Evolutionary conservation across 2,113 vertebrate genomes (phyloP).

Genomic region (Tachycineta bicolor): DNA sequence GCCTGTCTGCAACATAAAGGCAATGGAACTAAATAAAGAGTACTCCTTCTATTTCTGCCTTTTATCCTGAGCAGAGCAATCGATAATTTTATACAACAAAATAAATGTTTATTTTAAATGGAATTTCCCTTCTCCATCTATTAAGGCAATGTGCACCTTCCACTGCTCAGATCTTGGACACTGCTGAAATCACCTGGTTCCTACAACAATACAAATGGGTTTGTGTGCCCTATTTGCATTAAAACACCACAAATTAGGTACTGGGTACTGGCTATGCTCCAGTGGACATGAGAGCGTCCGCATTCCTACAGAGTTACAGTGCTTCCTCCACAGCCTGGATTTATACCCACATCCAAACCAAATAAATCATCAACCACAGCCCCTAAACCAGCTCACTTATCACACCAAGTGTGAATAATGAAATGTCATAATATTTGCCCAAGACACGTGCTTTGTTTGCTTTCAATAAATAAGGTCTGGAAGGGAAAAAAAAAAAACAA

Average conservation of each 20-base stretch:
- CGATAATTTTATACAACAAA: not conserved
- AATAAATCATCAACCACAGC: not conserved
- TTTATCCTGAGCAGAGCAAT: not conserved
- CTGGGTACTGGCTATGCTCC: not conserved
- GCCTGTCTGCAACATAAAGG: not conserved
- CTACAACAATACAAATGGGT: rapidly evolving
- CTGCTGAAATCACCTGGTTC: not conserved
- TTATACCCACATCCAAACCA: slow-evolving; percentile 4
- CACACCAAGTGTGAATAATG: not conserved
- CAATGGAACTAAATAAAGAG: not conserved
- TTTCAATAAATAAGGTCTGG: not conserved
- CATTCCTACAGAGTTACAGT: not conserved
- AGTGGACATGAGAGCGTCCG: not conserved
- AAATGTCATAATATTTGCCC: slow-evolving; percentile 7
- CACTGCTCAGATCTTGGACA: not conserved
- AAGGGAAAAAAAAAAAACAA: rapidly evolving
- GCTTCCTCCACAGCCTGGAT: not conserved
- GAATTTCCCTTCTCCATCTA: not conserved
- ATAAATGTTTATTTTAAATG: not conserved
- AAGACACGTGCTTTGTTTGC: not conserved
- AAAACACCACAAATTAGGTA: not conserved
- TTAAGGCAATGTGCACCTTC: not conserved
- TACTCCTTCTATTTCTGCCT: not conserved
- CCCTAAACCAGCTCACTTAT: slow-evolving; percentile 6
- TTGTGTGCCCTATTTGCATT: not conserved